Evolutionary conservation across 2,113 vertebrate species (phyloP).

Genomic region (Ptychochromis oligacanthus): DNA sequence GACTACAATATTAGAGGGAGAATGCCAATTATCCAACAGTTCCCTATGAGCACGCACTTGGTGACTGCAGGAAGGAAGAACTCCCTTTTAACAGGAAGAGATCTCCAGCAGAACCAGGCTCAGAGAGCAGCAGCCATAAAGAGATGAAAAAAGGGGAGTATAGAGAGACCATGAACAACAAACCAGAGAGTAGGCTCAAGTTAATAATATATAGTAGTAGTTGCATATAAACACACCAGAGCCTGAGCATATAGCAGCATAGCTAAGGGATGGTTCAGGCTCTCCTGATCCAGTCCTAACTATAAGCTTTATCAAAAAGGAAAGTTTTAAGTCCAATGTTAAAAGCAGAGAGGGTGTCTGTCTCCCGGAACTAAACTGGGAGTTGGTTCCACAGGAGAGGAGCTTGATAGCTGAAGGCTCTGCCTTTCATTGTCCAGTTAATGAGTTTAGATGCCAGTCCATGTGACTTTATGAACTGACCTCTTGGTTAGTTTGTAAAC

Average conservation of each 20-base stretch:
- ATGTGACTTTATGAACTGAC: not conserved
- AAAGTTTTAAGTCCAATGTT: too few relatives aligned
- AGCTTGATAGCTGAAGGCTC: too few relatives aligned
- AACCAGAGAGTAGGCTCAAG: not conserved
- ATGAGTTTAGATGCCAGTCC: not conserved
- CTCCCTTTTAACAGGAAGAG: not conserved
- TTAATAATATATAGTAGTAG: not conserved
- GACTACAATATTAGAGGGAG: not conserved
- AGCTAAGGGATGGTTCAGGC: not conserved
- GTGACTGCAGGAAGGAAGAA: too few relatives aligned
- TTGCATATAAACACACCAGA: not conserved
- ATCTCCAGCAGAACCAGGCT: not conserved
- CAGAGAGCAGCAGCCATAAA: not conserved
- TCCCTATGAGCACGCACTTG: not conserved
- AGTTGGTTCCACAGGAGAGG: too few relatives aligned
- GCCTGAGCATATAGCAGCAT: not conserved
- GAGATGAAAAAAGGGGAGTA: not conserved
- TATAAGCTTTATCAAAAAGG: too few relatives aligned
- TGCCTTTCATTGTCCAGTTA: not conserved
- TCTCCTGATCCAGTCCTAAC: rapidly evolving
- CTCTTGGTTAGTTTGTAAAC: not conserved
- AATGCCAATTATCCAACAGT: not conserved
- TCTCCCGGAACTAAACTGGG: not conserved
- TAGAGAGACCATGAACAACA: rapidly evolving
- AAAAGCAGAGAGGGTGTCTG: not conserved